These are phyloP conservation scores for Astatotilapia flaviijosephi DNA, from an alignment of 2,113 vertebrate genomes.

Conservation along the genomic window DNA sequence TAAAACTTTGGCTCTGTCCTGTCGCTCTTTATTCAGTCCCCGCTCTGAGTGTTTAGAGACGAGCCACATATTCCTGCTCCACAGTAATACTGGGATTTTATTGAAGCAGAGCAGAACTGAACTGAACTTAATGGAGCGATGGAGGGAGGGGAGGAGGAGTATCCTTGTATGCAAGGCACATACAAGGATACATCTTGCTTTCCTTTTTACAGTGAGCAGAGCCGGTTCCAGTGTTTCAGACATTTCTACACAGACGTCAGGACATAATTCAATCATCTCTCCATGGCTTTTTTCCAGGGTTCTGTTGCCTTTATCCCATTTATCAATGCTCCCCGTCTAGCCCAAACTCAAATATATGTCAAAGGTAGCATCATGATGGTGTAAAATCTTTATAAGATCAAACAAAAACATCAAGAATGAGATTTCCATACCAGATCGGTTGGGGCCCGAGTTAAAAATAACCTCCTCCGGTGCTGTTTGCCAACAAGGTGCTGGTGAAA, in stretches of 20 bases:
- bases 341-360: neutral
- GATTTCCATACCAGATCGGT: neutral
- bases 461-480: neutral
- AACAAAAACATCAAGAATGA: neutral
- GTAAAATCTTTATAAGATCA: neutral
- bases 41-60: neutral
- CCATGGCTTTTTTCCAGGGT: neutral
- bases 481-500: neutral
- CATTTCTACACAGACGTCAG: neutral
- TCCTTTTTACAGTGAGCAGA: neutral
- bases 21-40: neutral
- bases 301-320: neutral
- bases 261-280: neutral
- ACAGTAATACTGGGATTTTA: neutral
- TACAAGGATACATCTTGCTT: neutral
- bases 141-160: neutral
- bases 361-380: neutral
- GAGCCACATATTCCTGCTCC: neutral
- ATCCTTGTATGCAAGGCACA: neutral
- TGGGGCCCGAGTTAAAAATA: fast-evolving
- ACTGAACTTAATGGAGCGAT: neutral
- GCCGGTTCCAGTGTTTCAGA: neutral
- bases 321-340: neutral
- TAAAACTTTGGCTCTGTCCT: neutral
- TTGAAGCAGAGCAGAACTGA: neutral